Conservation (phyloP, 2,888 invertebrate species). For the Perithous albicinctus region DNA sequence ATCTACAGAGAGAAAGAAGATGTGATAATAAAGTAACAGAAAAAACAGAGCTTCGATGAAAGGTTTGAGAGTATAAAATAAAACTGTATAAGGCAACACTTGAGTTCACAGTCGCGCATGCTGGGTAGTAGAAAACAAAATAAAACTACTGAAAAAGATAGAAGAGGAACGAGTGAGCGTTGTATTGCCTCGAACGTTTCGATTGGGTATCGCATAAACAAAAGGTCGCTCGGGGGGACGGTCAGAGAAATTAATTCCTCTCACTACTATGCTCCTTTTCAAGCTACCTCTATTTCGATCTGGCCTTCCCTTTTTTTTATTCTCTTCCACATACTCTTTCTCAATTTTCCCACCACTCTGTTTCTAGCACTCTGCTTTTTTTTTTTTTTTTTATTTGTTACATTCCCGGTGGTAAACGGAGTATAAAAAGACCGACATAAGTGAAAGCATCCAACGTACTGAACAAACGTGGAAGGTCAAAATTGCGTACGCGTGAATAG, state of each 20-base stretch:
- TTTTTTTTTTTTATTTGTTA: constrained; percentile 24
- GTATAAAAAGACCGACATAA: constrained; percentile 27
- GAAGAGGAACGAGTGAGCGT: neutral
- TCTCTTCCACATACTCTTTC: constrained; percentile 27
- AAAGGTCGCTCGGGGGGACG: constrained; percentile 13
- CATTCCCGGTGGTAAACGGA: constrained; percentile 22
- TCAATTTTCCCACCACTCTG: constrained; percentile 17
- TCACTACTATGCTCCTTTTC: neutral
- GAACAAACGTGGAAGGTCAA: neutral
- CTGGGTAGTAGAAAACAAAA: constrained; percentile 3
- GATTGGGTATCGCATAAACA: constrained; percentile 39
- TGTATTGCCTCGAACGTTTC: constrained; percentile 32
- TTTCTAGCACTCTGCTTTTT: constrained; percentile 22
- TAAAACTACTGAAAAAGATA: constrained; percentile 2
- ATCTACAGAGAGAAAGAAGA: neutral
- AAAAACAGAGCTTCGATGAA: neutral
- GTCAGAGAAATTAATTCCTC: constrained; percentile 40
- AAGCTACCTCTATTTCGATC: constrained; percentile 6
- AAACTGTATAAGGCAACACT: neutral
- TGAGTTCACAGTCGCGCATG: neutral
- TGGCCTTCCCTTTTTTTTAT: neutral
- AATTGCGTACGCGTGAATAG: constrained; percentile 38
- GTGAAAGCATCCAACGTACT: constrained; percentile 42
- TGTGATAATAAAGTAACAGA: neutral
- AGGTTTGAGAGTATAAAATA: neutral